Evolutionary conservation across 35 echinoderm and acorn worm genomes (phyloP).

Genomic region (Ophioderma brevispina): DNA sequence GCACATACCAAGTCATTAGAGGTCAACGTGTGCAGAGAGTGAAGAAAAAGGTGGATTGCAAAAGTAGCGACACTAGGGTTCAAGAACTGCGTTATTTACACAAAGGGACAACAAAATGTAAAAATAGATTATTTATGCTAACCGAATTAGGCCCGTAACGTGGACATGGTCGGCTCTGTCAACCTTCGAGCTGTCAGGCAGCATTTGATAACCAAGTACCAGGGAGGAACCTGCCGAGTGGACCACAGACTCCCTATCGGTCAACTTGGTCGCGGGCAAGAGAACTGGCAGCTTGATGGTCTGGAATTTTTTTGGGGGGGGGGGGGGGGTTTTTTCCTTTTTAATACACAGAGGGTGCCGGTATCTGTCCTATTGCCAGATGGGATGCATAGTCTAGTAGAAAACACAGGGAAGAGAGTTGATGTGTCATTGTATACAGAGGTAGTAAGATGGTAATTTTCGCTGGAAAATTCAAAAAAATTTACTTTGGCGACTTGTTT

Average conservation of each 20-base stretch:
- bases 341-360: conserved; percentile 14
- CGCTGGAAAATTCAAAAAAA: too few species aligned
- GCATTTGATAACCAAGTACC: conserved; percentile 85
- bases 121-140: too few species aligned
- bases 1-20: too few species aligned
- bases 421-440: conserved; percentile 72
- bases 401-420: conserved; percentile 2
- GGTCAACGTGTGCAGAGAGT: too few species aligned
- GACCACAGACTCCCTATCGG: conserved; percentile 41
- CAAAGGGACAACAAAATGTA: too few species aligned
- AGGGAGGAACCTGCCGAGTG: conserved; percentile 52
- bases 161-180: conserved; percentile 61
- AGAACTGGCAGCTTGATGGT: conserved; percentile 65
- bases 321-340: too few species aligned
- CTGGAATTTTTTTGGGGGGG: too few species aligned
- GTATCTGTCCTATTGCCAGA: conserved; percentile 56
- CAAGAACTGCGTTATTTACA: too few species aligned
- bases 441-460: conserved; percentile 12
- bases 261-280: conserved; percentile 73
- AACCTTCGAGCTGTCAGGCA: conserved; percentile 66
- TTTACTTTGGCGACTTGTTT: too few species aligned
- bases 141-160: conserved; percentile 51
- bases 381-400: conserved; percentile 18
- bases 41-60: too few species aligned
- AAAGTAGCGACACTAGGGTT: too few species aligned